Percentiles rank a stretch among this genome's conserved stretches.
Evolutionary conservation across 2,797 vertebrate species (phyloP).

Genomic region (Salmo trutta): DNA sequence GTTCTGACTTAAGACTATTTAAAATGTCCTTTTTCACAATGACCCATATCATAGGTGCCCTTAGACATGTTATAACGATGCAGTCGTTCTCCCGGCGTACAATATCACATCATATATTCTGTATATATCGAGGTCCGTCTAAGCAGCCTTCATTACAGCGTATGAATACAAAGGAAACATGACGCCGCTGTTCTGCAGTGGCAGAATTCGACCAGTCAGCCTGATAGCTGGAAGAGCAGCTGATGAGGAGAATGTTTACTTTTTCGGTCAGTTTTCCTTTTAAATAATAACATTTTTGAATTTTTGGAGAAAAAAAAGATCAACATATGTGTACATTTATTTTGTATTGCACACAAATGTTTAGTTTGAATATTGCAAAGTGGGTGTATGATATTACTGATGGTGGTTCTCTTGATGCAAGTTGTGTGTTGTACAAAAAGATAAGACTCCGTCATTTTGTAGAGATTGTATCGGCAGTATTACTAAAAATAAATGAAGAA

Average conservation of each 20-base stretch:
- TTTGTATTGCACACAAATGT: conserved; percentile 88
- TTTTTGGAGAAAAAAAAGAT: conserved; percentile 77
- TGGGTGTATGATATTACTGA: conserved; percentile 84
- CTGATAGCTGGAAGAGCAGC: conserved; percentile 49
- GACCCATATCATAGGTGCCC: conserved; percentile 49
- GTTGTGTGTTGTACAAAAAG: conserved; percentile 76
- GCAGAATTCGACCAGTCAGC: conserved; percentile 47
- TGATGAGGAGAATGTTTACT: conserved; percentile 84
- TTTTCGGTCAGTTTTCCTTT: conserved; percentile 73
- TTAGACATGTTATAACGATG: conserved; percentile 41
- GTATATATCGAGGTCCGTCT: conserved; percentile 44
- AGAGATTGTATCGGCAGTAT: conserved; percentile 85
- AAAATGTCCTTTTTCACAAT: conserved; percentile 34
- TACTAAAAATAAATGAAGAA: conserved; percentile 81
- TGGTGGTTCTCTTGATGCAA: conserved; percentile 83
- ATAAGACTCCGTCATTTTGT: conserved; percentile 78
- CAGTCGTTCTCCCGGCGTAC: conserved; percentile 34
- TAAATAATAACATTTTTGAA: conserved; percentile 86
- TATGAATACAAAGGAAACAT: conserved; percentile 44
- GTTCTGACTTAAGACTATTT: conserved; percentile 27
- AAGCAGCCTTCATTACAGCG: conserved; percentile 22
- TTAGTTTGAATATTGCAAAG: conserved; percentile 83
- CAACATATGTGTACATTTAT: conserved; percentile 79
- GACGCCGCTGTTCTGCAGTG: conserved; percentile 39
- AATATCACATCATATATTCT: conserved; percentile 37